Percentiles rank a stretch among this genome's conserved stretches.
These are phyloP conservation scores for Arion vulgaris DNA, from an alignment of 1,140 invertebrate species.

Conservation along the genomic window DNA sequence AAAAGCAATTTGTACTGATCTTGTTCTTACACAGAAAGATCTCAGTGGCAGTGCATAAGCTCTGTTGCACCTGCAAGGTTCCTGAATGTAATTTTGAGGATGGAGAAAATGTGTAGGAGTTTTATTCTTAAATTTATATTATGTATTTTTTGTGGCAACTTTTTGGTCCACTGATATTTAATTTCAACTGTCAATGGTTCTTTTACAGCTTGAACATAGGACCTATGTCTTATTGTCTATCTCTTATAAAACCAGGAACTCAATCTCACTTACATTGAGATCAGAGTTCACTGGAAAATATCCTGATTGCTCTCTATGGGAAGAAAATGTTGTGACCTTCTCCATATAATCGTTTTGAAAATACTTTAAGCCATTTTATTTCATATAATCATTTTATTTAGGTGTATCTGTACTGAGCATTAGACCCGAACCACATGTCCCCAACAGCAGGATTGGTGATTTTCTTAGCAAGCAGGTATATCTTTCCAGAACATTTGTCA, in stretches of 20 bases:
- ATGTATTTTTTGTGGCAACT: no score
- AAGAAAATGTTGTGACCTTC: background rate
- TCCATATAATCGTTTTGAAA: background rate
- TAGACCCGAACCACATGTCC: slow-evolving; percentile 45
- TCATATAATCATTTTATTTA: slow-evolving; percentile 13
- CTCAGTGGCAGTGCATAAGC: no score
- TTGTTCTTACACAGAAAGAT: no score
- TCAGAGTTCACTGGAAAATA: background rate
- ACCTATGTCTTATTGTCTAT: no score
- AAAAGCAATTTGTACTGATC: no score
- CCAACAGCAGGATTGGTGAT: slow-evolving; percentile 19
- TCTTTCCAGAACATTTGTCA: background rate
- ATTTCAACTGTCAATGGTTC: no score
- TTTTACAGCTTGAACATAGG: background rate
- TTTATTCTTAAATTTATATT: no score
- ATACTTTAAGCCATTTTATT: background rate
- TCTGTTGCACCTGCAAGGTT: no score
- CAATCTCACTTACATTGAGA: background rate
- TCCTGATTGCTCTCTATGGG: background rate
- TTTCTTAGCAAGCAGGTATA: slow-evolving; percentile 30
- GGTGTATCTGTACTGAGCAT: slow-evolving; percentile 42
- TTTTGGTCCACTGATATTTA: no score
- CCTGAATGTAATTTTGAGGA: no score
- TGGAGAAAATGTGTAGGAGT: no score
- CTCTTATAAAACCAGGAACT: background rate